A percentile compares a stretch with the other conserved stretches of the same genome.
Evolutionary conservation across 2,797 vertebrate genomes (phyloP).

Genomic region (Sphenopsis melanotis): DNA sequence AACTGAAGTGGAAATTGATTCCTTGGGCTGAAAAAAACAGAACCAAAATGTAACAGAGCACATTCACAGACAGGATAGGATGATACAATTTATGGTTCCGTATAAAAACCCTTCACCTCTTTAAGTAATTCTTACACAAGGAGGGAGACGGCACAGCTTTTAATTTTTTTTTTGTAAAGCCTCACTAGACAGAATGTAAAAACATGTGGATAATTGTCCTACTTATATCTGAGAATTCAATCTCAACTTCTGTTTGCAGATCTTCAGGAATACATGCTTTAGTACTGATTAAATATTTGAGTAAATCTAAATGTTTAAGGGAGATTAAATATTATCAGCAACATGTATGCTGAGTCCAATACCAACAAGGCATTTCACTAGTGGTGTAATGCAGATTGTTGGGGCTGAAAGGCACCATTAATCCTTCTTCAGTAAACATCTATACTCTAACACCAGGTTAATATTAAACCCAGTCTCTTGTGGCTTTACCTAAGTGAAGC

Average conservation of each 20-base stretch:
- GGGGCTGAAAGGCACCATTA: neutral
- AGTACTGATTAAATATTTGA: neutral
- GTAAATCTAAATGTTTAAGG: neutral
- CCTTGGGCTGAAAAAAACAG: constrained; percentile 9
- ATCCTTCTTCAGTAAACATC: neutral
- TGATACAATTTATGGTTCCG: neutral
- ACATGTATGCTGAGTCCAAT: neutral
- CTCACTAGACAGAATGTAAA: neutral
- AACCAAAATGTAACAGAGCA: constrained; percentile 27
- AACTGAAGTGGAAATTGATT: constrained; percentile 31
- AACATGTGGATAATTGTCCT: neutral
- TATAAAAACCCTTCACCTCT: neutral
- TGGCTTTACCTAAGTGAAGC: neutral
- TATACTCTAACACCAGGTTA: neutral
- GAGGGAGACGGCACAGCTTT: neutral
- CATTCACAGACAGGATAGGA: neutral
- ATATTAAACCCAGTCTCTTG: neutral
- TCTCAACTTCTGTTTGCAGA: neutral
- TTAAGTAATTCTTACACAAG: neutral
- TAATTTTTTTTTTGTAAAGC: neutral
- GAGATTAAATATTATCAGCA: neutral
- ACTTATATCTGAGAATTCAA: neutral
- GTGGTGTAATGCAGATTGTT: neutral
- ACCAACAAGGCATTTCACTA: neutral
- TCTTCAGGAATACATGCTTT: neutral